phyloP scores from a whole-genome alignment of 2,113 vertebrate genomes.

The Thermophis baileyi region DNA sequence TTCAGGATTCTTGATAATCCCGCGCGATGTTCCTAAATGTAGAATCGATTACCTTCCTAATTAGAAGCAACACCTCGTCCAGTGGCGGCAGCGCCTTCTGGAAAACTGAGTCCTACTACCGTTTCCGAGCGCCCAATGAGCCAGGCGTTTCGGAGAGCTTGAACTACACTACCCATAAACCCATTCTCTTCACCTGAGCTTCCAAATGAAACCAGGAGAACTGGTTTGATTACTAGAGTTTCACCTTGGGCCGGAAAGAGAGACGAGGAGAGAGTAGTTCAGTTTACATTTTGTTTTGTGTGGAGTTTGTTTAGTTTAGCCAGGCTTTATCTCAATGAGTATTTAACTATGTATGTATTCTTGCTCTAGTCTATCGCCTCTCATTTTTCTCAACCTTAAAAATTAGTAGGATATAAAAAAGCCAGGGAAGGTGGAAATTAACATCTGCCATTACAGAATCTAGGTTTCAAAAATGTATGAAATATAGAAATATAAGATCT shows the following conservation, averaged over 20 bases:
- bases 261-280: constrained; percentile 1
- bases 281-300: background rate
- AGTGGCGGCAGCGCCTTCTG: constrained; percentile 45
- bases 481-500: constrained; percentile 39
- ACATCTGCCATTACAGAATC: background rate
- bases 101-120: constrained; percentile 56
- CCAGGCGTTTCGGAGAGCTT: background rate
- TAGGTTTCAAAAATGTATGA: constrained; percentile 1
- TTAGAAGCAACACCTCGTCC: constrained; percentile 29
- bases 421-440: background rate
- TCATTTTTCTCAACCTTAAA: too few species aligned
- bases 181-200: constrained; percentile 25
- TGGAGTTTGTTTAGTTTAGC: background rate
- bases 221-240: constrained; percentile 49
- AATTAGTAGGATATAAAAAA: background rate
- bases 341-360: background rate
- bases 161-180: constrained; percentile 72
- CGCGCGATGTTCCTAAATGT: constrained; percentile 4
- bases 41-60: background rate
- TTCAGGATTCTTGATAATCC: constrained; percentile 1
- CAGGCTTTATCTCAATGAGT: background rate
- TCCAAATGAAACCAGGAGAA: constrained; percentile 66
- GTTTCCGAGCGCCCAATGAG: background rate
- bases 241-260: constrained; percentile 40
- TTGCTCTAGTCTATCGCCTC: too few species aligned